These are phyloP conservation scores for Trichoplusia ni DNA, from an alignment of 1,140 invertebrate species.

Conservation along the genomic window DNA sequence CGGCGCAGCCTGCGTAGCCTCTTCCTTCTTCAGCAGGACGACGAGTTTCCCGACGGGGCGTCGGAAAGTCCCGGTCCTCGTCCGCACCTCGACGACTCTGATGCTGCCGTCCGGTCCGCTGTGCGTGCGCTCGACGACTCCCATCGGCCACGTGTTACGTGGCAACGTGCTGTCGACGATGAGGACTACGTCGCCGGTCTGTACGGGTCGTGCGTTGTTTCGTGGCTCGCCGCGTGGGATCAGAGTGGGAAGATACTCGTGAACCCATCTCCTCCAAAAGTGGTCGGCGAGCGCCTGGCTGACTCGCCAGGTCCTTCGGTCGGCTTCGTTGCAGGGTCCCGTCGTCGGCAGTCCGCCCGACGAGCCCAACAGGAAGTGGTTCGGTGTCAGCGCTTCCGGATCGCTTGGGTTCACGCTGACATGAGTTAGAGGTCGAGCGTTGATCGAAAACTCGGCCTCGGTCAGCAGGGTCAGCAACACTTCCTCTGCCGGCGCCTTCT, in stretches of 20 bases:
- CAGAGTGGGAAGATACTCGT: conserved; percentile 7
- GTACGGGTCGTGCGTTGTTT: not conserved
- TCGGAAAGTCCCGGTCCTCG: not conserved
- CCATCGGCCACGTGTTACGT: not conserved
- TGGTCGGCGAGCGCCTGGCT: not conserved
- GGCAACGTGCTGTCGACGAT: not conserved
- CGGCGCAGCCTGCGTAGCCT: not conserved
- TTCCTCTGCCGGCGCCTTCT: not conserved
- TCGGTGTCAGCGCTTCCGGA: not conserved
- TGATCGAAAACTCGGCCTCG: not conserved
- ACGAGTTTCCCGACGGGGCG: not conserved
- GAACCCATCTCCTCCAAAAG: conserved; percentile 4
- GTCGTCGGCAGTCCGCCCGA: not conserved
- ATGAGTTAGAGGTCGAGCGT: conserved; percentile 12
- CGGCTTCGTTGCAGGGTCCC: not conserved
- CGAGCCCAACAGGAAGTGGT: not conserved
- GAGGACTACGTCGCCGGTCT: not conserved
- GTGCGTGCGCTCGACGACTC: not conserved
- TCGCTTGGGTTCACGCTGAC: conserved; percentile 3
- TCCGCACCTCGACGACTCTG: not conserved
- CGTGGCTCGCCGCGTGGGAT: not conserved
- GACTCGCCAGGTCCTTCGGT: not conserved
- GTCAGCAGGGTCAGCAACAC: not conserved
- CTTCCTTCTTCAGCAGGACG: not conserved
- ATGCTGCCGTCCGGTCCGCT: not conserved